Evolutionary conservation across 2,797 vertebrate species (phyloP).

Genomic region (Alosa sapidissima): DNA sequence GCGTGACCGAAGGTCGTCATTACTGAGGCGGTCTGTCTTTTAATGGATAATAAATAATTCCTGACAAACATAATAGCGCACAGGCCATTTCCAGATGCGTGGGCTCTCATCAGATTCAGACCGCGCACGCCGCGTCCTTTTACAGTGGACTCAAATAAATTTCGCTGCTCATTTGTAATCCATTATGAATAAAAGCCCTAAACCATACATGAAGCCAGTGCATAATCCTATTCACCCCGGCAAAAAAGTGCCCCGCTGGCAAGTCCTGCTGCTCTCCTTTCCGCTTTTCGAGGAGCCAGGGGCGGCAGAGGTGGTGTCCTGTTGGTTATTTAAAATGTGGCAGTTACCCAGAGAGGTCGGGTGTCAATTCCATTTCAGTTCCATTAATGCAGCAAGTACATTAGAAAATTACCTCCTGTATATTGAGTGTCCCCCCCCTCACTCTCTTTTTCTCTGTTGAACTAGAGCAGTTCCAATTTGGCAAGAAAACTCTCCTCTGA

Average conservation of each 20-base stretch:
- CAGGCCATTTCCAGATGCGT: conserved; percentile 8
- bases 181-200: conserved; percentile 44
- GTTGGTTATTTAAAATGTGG: conserved; percentile 22
- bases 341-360: not conserved
- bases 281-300: not conserved
- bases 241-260: conserved; percentile 55
- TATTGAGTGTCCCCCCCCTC: not conserved
- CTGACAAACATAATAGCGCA: conserved; percentile 8
- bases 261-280: not conserved
- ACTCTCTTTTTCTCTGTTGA: not conserved
- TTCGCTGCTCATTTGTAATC: conserved; percentile 19
- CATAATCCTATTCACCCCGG: conserved; percentile 66
- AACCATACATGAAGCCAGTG: conserved; percentile 58
- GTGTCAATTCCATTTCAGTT: conserved; percentile 21
- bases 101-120: not conserved
- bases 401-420: conserved; percentile 18
- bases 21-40: conserved; percentile 8
- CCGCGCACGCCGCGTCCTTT: not conserved
- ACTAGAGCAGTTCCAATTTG: conserved; percentile 1
- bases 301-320: not conserved
- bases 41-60: conserved; percentile 22
- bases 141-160: not conserved
- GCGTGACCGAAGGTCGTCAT: not conserved
- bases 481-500: not conserved
- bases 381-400: conserved; percentile 16